Percentiles rank a stretch among this genome's conserved stretches.
phyloP scores from a whole-genome alignment of 1,140 invertebrate genomes.

The Drosophila bocki region DNA sequence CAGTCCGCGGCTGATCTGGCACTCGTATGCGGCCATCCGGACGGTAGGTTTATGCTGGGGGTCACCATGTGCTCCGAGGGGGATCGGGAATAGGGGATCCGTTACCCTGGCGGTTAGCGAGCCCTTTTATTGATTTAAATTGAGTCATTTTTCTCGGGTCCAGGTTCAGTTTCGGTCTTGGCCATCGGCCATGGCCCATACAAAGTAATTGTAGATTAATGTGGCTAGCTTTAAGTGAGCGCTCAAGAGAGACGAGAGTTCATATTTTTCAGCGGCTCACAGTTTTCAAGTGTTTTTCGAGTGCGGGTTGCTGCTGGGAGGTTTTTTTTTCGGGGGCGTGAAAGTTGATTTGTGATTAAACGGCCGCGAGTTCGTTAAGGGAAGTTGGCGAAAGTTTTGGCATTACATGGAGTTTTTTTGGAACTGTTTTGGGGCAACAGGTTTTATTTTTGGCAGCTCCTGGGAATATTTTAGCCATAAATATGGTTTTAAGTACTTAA shows the following conservation, averaged over 20 bases:
- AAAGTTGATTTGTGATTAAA: conserved; percentile 54
- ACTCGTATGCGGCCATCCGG: conserved; percentile 73
- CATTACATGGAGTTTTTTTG: conserved; percentile 25
- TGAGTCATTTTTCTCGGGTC: conserved; percentile 67
- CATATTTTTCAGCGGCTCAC: conserved; percentile 28
- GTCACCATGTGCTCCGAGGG: conserved; percentile 39
- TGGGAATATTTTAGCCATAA: conserved; percentile 1
- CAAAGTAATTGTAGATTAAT: conserved; percentile 72
- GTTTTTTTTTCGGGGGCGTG: conserved; percentile 36
- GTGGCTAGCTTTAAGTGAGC: conserved; percentile 46
- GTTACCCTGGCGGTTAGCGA: conserved; percentile 1
- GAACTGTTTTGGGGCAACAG: conserved; percentile 32
- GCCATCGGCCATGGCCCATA: conserved; percentile 31
- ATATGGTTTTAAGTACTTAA: background rate
- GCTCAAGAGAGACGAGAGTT: conserved; percentile 55
- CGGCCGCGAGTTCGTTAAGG: conserved; percentile 35
- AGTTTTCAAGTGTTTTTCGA: conserved; percentile 20
- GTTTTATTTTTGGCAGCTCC: conserved; percentile 7
- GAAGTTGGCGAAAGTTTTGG: conserved; percentile 46
- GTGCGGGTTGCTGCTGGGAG: conserved; percentile 6
- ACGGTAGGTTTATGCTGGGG: conserved; percentile 45
- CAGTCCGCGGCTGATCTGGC: conserved; percentile 75
- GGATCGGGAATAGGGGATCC: background rate
- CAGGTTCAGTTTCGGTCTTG: conserved; percentile 2
- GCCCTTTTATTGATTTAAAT: conserved; percentile 78